A percentile compares a stretch with the other conserved stretches of the same genome.
Conservation (phyloP, 2,797 vertebrate species). For the Acridotheres tristis region DNA sequence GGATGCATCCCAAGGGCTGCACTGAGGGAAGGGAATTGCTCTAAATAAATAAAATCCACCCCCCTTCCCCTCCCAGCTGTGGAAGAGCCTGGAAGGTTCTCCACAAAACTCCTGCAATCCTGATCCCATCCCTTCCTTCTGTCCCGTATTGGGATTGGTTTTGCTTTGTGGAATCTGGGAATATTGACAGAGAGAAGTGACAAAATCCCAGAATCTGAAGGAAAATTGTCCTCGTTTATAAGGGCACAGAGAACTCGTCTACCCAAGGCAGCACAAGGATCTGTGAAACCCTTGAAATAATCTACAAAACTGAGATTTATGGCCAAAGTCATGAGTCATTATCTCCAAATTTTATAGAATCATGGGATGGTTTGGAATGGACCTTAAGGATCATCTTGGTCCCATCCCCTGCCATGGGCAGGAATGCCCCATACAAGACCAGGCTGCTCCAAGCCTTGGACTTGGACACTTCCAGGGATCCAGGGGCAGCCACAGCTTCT, state of each 20-base stretch:
- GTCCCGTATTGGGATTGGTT: not conserved
- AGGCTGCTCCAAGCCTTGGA: not conserved
- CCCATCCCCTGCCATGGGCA: not conserved
- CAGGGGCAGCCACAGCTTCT: not conserved
- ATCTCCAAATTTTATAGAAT: accelerated
- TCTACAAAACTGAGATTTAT: not conserved
- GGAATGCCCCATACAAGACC: accelerated
- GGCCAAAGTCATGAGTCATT: accelerated
- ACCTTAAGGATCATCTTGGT: not conserved
- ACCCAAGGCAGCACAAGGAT: accelerated
- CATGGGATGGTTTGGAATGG: not conserved
- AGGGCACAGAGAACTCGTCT: accelerated
- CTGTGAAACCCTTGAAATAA: not conserved
- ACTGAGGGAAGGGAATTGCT: not conserved
- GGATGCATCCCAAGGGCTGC: not conserved
- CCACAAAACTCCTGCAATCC: not conserved
- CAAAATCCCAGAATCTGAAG: not conserved
- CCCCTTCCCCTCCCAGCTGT: accelerated
- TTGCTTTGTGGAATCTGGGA: not conserved
- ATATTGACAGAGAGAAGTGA: not conserved
- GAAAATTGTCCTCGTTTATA: not conserved
- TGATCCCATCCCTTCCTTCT: accelerated
- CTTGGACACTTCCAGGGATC: not conserved
- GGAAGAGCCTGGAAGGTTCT: not conserved
- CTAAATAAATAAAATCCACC: not conserved